Percentiles rank a stretch among this genome's conserved stretches.
phyloP scores from a whole-genome alignment of 1,140 invertebrate species.

The Cylas formicarius region DNA sequence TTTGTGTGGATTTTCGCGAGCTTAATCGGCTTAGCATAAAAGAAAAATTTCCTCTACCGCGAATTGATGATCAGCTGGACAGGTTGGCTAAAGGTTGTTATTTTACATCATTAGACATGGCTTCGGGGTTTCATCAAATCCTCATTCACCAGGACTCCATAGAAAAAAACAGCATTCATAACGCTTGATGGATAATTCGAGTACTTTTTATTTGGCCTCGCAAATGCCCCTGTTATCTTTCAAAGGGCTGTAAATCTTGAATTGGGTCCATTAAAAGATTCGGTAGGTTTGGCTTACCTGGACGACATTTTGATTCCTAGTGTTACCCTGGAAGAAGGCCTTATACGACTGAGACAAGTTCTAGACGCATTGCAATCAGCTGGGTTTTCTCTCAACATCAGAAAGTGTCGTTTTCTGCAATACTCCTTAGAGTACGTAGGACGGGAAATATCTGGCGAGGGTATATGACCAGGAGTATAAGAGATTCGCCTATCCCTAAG shows the following conservation, averaged over 20 bases:
- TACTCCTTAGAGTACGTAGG: constrained; percentile 17
- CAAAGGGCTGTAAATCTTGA: constrained; percentile 39
- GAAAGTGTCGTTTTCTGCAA: constrained; percentile 18
- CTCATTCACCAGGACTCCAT: constrained; percentile 34
- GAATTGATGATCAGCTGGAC: constrained; percentile 38
- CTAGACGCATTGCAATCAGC: constrained; percentile 19
- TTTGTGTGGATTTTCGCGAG: constrained; percentile 1
- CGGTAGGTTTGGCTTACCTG: constrained; percentile 19
- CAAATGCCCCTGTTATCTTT: constrained; percentile 41
- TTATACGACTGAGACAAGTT: constrained; percentile 22
- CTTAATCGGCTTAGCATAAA: constrained; percentile 4
- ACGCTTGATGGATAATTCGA: constrained; percentile 27
- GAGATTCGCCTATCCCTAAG: constrained; percentile 26
- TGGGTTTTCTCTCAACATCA: constrained; percentile 15
- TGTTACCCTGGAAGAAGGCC: constrained; percentile 20
- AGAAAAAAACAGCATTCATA: constrained; percentile 30
- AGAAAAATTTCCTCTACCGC: constrained; percentile 29
- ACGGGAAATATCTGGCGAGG: constrained; percentile 17
- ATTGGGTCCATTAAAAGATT: constrained; percentile 25
- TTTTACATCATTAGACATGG: constrained; percentile 31
- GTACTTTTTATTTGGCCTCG: constrained; percentile 43
- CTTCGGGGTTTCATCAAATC: constrained; percentile 27
- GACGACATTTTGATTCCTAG: constrained; percentile 30
- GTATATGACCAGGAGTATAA: constrained; percentile 23
- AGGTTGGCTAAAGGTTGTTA: constrained; percentile 18